Percentiles rank a stretch among this genome's conserved stretches.
Conservation (phyloP, 1,140 invertebrate genomes). For the Micrasema minimum region DNA sequence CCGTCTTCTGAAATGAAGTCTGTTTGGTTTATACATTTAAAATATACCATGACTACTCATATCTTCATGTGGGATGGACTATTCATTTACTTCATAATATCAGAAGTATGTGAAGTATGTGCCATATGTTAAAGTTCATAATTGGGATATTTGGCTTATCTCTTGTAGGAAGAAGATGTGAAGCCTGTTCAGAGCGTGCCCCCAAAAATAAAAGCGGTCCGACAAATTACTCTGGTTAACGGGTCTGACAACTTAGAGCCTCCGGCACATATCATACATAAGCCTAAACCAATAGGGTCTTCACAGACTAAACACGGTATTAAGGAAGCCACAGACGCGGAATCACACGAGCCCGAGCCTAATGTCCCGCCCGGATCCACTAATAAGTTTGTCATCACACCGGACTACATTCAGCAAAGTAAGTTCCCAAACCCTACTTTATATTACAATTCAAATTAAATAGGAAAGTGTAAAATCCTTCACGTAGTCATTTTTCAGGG, state of each 20-base stretch:
- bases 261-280: conserved; percentile 56
- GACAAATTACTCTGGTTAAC: conserved; percentile 44
- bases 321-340: conserved; percentile 55
- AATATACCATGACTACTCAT: too few species aligned
- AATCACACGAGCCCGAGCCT: conserved; percentile 56
- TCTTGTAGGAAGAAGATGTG: conserved; percentile 33
- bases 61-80: too few species aligned
- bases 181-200: conserved; percentile 20
- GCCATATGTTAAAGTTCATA: too few species aligned
- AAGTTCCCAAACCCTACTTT: conserved; percentile 58
- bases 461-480: neutral
- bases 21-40: too few species aligned
- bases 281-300: conserved; percentile 18
- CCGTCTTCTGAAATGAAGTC: too few species aligned
- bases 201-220: conserved; percentile 14
- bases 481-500: too few species aligned
- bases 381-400: conserved; percentile 86
- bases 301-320: conserved; percentile 39
- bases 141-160: neutral
- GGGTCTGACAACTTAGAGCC: conserved; percentile 59
- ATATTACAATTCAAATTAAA: conserved; percentile 7
- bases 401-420: conserved; percentile 91
- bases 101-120: too few species aligned
- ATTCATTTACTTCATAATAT: too few species aligned
- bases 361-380: conserved; percentile 60